These are phyloP conservation scores for Anniella stebbinsi DNA, from an alignment of 2,797 vertebrate species.

Conservation along the genomic window DNA sequence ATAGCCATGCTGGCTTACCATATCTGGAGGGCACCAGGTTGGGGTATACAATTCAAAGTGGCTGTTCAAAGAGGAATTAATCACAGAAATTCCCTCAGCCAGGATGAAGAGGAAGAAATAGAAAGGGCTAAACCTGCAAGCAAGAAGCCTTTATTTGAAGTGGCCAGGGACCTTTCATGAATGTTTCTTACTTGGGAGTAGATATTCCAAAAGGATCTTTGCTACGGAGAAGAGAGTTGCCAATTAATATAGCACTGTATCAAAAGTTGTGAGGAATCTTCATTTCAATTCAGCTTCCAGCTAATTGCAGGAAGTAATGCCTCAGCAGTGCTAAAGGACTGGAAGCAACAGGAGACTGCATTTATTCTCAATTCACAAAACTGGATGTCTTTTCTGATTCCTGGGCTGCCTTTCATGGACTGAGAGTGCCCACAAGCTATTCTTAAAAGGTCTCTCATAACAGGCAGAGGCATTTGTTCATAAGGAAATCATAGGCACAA, in stretches of 20 bases:
- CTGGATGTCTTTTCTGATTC: background rate
- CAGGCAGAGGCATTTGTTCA: background rate
- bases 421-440: background rate
- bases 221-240: no score
- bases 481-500: conserved; percentile 16
- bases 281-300: background rate
- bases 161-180: background rate
- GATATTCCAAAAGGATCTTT: background rate
- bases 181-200: background rate
- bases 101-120: no score
- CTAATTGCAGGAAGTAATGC: background rate
- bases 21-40: no score
- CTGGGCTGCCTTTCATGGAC: conserved; percentile 9
- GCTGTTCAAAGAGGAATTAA: no score
- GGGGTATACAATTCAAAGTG: no score
- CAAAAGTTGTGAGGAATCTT: background rate
- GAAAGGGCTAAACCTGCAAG: background rate
- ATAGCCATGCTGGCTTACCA: no score
- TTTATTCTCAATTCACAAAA: conserved; percentile 9
- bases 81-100: no score
- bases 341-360: background rate
- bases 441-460: background rate
- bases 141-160: no score
- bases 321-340: background rate
- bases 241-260: background rate